Evolutionary conservation across 2,797 vertebrate species (phyloP).

Genomic region (Smutsia temminckii): DNA sequence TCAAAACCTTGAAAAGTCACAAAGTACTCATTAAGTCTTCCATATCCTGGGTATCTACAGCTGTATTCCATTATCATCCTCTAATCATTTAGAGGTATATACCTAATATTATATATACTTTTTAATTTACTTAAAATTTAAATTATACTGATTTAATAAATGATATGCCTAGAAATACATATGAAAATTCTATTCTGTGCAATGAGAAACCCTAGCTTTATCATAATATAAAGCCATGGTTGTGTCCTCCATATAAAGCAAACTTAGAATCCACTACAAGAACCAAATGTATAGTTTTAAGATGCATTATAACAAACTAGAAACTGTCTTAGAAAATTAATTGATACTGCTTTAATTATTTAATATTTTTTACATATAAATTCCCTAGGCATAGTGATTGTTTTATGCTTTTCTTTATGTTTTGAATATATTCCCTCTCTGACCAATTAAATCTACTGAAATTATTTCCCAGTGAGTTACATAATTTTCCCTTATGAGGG

Average conservation of each 20-base stretch:
- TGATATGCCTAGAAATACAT: background rate
- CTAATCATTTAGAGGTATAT: background rate
- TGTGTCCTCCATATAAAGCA: constrained; percentile 1
- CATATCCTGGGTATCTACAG: constrained; percentile 20
- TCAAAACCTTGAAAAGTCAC: background rate
- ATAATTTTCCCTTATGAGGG: constrained; percentile 39
- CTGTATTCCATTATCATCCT: constrained; percentile 16
- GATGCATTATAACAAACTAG: constrained; percentile 29
- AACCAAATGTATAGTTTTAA: constrained; percentile 25
- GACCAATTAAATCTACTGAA: constrained; percentile 45
- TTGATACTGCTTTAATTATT: constrained; percentile 27
- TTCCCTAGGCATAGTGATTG: background rate
- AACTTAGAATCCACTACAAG: constrained; percentile 47
- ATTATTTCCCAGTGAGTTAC: constrained; percentile 52
- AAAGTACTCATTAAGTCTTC: constrained; percentile 15
- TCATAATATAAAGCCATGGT: background rate
- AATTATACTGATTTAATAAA: constrained; percentile 53
- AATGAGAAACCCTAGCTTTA: constrained; percentile 17
- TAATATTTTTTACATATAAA: constrained; percentile 12
- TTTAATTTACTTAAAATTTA: constrained; percentile 35
- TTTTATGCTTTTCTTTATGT: constrained; percentile 43
- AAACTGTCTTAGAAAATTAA: constrained; percentile 62
- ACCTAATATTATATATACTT: constrained; percentile 6
- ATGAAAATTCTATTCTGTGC: background rate
- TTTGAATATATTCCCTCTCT: constrained; percentile 44